Evolutionary conservation across 2,797 vertebrate genomes (phyloP), one percentile per base, ranked within the genome.

Genomic region (Sebastes minor): DNA sequence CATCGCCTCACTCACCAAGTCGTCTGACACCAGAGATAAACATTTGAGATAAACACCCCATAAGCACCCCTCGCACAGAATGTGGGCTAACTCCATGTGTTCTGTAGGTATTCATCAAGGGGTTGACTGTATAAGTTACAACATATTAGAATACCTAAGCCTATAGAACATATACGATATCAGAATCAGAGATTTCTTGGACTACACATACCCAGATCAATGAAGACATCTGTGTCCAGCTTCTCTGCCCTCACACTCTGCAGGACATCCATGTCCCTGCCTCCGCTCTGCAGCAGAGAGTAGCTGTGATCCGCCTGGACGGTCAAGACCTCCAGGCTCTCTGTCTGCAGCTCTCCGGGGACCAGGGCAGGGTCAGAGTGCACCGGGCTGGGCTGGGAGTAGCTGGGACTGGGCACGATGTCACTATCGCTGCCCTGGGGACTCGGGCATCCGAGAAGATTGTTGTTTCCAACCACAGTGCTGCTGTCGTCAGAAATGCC

Each of bases 221-320:
- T 95, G 69, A 96, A 96, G 81, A 96, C 93, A 60, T 96, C 94
- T 1, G 93, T 95, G 32, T 96, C 96, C 3, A 90, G 93, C 30
- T 85, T 91, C 57, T 97, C 95, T 1, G 96, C 88, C 35, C 83
- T 93, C 82, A 96, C 90, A 1, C 95, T 95, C 89, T 95, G 94
- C 87, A 97, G 92, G 33, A 66, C 12, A 12, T 95, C 90, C 82
- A 87, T 77, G 78, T 93, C 90, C 23, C 8, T 18, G 55, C 14
- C 81, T 12, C 68, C 49, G 1, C 81, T 79, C 46, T 85, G 89
- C 20, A 91, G 84, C 67, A 97, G 82, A 28, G 95, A 97, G 92
- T 98, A 99, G 87, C 95, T 97, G 94, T 99, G 98, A 80, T 99
- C 98, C 0, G 93, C 79, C 69, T 95, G 94, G 33, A 96, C 93